These are phyloP conservation scores for Axis porcinus DNA, from an alignment of 2,113 vertebrate species.

Conservation along the genomic window DNA sequence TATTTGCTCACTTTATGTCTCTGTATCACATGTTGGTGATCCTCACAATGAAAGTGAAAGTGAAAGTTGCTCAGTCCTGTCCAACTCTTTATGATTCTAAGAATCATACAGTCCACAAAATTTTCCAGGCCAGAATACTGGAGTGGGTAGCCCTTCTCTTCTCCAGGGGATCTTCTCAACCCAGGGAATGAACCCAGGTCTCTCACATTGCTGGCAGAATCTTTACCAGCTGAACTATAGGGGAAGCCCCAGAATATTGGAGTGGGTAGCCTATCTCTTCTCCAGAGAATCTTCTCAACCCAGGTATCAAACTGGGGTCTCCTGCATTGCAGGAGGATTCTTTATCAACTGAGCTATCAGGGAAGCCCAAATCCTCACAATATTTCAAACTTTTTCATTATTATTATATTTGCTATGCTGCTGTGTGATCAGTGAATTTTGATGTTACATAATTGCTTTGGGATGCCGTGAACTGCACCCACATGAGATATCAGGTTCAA, in stretches of 20 bases:
- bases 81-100: fast-evolving
- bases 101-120: not conserved
- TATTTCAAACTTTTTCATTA: not conserved
- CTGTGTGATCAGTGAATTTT: not conserved
- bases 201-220: not conserved
- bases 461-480: not conserved
- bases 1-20: not conserved
- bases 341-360: not conserved
- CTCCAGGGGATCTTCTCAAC: not conserved
- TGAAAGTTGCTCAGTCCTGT: not conserved
- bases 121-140: not conserved
- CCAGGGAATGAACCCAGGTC: not conserved
- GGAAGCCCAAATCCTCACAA: not conserved
- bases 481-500: not conserved
- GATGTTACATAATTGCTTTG: not conserved
- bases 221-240: not conserved
- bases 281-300: not conserved
- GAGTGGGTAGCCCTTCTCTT: not conserved
- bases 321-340: not conserved
- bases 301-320: not conserved
- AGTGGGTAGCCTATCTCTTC: not conserved
- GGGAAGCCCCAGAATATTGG: not conserved
- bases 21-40: not conserved
- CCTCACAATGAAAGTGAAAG: not conserved
- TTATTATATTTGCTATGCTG: not conserved